Evolutionary conservation across 53 echinoderm and acorn worm genomes (phyloP).

Genomic region (Antedon mediterranea): DNA sequence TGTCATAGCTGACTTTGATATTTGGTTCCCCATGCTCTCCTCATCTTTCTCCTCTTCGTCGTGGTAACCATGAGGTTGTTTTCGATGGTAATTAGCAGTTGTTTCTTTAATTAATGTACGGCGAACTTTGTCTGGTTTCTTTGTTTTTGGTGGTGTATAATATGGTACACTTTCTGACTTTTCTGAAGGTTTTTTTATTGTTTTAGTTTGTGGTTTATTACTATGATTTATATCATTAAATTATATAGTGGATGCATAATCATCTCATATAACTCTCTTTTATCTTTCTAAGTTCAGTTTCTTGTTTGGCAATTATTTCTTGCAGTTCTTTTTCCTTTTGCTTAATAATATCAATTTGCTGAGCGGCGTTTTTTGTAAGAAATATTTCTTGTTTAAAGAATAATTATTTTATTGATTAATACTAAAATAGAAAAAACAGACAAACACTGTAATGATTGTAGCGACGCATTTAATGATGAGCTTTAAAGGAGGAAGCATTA

Average conservation of each 20-base stretch:
- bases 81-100: slow-evolving; percentile 3
- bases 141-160: slow-evolving; percentile 5
- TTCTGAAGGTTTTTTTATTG: slow-evolving; percentile 7
- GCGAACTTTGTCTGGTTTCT: not conserved
- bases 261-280: slow-evolving; percentile 13
- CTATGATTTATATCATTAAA: not conserved
- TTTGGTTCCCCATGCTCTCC: not conserved
- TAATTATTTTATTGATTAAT: too few relatives aligned
- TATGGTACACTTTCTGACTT: not conserved
- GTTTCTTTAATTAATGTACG: slow-evolving; percentile 3
- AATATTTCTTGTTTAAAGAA: too few relatives aligned
- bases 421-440: too few relatives aligned
- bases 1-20: slow-evolving; percentile 29
- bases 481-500: too few relatives aligned
- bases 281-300: slow-evolving; percentile 29
- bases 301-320: slow-evolving; percentile 45
- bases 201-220: not conserved
- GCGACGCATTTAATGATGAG: too few relatives aligned
- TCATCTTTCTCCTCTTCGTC: not conserved
- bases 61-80: not conserved
- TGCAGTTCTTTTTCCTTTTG: slow-evolving; percentile 49
- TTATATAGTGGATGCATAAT: slow-evolving; percentile 7
- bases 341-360: slow-evolving; percentile 47
- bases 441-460: too few relatives aligned
- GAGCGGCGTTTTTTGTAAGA: too few relatives aligned